Conservation (phyloP, 2,888 invertebrate genomes). For the Plagodis dolabraria region DNA sequence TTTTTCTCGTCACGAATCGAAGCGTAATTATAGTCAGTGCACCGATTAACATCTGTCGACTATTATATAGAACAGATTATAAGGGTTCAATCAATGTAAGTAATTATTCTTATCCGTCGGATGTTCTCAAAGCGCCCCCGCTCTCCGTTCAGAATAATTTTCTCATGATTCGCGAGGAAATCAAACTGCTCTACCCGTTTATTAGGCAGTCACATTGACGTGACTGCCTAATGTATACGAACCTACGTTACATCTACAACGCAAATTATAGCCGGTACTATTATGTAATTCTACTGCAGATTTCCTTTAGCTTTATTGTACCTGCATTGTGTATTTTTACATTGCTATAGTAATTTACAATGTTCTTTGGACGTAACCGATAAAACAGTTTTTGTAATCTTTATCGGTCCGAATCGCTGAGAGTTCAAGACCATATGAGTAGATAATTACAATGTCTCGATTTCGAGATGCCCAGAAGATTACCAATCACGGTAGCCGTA, state of each 20-base stretch:
- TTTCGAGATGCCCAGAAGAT: conserved; percentile 57
- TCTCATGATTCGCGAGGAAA: conserved; percentile 82
- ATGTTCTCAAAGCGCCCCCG: conserved; percentile 76
- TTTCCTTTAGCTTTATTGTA: conserved; percentile 34
- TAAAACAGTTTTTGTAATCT: conserved; percentile 19
- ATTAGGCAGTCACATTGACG: conserved; percentile 79
- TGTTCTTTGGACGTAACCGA: conserved; percentile 11
- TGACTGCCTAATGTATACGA: conserved; percentile 67
- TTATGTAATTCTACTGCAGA: conserved; percentile 41
- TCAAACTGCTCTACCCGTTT: conserved; percentile 76
- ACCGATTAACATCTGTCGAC: conserved; percentile 84
- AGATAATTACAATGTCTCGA: conserved; percentile 36
- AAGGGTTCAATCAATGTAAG: conserved; percentile 83
- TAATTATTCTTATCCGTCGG: conserved; percentile 85
- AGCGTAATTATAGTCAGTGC: conserved; percentile 78
- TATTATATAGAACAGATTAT: conserved; percentile 81
- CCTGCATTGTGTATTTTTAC: conserved; percentile 32
- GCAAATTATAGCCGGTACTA: conserved; percentile 52
- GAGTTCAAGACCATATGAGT: conserved; percentile 21
- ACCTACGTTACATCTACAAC: conserved; percentile 62
- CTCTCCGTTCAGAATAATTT: conserved; percentile 75
- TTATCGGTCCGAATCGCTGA: conserved; percentile 17
- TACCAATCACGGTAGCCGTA: conserved; percentile 62
- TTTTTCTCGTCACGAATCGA: conserved; percentile 80
- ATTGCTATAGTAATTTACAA: conserved; percentile 20